Base-by-base conservation (phyloP, 2,888 invertebrate species). In the Meteorus colon region DNA sequence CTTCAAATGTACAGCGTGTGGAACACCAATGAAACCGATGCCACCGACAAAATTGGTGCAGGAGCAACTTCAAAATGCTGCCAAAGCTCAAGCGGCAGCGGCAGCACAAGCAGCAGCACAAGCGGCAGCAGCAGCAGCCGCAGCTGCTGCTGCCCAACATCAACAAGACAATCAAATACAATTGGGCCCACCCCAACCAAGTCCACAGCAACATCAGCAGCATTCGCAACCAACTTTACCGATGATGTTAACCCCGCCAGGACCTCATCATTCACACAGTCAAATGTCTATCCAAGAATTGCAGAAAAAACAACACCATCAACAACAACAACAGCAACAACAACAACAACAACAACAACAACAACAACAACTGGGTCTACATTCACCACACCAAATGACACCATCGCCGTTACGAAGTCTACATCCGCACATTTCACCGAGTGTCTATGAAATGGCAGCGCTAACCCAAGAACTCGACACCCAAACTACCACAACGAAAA, bases 401-500 rank as follows among this genome's bases (percentile, higher is more conserved):
- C 89, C 88, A 60, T 92, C 93, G 24, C 92, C 93, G 1, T 92
- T 96, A 91, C 92, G 96, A 48, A 93, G 91, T 78, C 92, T 96
- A 81, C 95, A 95, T 86, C 95, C 95, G 80, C 96, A 96, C 86
- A 95, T 96, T 90, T 96, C 97, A 55, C 97, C 97, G n/a, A 97
- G 97, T 84, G 98, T 98, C 19, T 97, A 98, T 90, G 98, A 98
- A 90, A 97, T 98, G 96, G 98, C 98, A 1, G 98, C 98, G 4
- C 92, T 98, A 62, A 98, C 98, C 12, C 97, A 97, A 85, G 98
- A 98, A 89, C 92, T 99, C 80, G 98, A 99, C 90, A 99, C 99
- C 1, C 97, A 98, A 88, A 94, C 95, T 27, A 97, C 98, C 84
- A 98, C 98, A 2, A 97, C 97, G 10, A 97, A 97, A 90, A 98